phyloP scores from a whole-genome alignment of 1,140 invertebrate genomes.

The Calephelis nemesis region DNA sequence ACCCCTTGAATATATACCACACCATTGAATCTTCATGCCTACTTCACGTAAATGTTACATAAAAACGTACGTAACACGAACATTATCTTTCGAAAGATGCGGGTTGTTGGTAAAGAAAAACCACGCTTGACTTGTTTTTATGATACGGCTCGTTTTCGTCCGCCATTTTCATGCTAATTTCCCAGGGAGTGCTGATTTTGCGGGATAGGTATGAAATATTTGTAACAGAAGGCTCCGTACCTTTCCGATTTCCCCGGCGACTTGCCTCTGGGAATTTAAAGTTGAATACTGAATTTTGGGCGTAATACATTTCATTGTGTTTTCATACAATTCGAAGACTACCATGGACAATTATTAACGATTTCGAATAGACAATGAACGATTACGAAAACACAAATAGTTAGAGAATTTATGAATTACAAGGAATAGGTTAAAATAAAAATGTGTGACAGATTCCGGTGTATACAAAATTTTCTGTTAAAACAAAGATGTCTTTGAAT shows the following conservation, averaged over 20 bases:
- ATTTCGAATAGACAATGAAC: not conserved
- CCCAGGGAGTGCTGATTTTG: slow-evolving; percentile 47
- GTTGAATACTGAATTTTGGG: slow-evolving; percentile 46
- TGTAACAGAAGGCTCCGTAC: slow-evolving; percentile 48
- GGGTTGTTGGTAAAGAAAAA: slow-evolving; percentile 27
- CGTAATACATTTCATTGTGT: slow-evolving; percentile 29
- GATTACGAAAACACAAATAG: no score
- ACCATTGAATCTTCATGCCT: no score
- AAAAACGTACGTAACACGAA: not conserved
- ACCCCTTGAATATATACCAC: no score
- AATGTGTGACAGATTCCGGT: no score
- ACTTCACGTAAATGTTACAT: not conserved
- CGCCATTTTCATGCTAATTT: slow-evolving; percentile 63
- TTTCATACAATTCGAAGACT: not conserved
- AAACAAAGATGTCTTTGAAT: no score
- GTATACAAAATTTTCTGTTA: no score
- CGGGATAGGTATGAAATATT: slow-evolving; percentile 51
- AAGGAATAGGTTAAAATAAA: no score
- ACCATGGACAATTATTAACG: not conserved
- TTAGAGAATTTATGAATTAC: no score
- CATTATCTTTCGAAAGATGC: slow-evolving; percentile 17
- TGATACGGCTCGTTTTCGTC: slow-evolving; percentile 29
- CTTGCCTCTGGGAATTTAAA: slow-evolving; percentile 39
- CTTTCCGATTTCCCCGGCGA: slow-evolving; percentile 53
- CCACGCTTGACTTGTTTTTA: slow-evolving; percentile 34